Conservation (phyloP, 1,140 invertebrate species). For the Drosophila ficusphila region DNA sequence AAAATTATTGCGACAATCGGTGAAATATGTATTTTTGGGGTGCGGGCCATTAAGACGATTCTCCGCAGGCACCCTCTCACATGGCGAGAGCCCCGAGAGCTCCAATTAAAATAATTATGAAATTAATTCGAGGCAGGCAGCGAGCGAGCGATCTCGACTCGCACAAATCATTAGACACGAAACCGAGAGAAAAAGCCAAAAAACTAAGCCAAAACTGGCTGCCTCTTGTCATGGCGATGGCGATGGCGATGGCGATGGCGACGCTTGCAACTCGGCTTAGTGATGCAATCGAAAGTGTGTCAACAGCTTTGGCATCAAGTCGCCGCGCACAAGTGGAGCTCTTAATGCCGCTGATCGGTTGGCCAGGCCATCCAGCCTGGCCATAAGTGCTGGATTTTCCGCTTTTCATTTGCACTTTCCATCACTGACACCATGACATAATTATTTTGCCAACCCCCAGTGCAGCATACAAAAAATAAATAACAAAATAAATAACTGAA, state of each 20-base stretch:
- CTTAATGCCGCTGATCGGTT: slow-evolving; percentile 30
- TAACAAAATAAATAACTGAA: slow-evolving; percentile 35
- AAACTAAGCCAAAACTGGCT: slow-evolving; percentile 75
- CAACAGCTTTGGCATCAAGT: slow-evolving; percentile 68
- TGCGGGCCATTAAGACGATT: neutral
- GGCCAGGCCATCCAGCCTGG: neutral
- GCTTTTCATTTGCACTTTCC: slow-evolving; percentile 80
- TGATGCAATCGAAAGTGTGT: slow-evolving; percentile 80
- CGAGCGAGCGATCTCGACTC: slow-evolving; percentile 23
- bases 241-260: no score
- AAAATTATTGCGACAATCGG: neutral
- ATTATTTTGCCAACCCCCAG: slow-evolving; percentile 55
- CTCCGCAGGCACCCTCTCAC: neutral
- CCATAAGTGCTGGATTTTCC: slow-evolving; percentile 64
- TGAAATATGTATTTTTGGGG: slow-evolving; percentile 9
- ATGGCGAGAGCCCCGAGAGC: neutral
- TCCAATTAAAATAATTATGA: slow-evolving; percentile 74
- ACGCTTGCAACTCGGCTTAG: slow-evolving; percentile 40
- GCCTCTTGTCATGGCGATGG: slow-evolving; percentile 67
- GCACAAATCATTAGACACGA: slow-evolving; percentile 66
- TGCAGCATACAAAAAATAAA: slow-evolving; percentile 5
- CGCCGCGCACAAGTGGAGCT: slow-evolving; percentile 46
- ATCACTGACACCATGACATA: slow-evolving; percentile 80
- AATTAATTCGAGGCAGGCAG: slow-evolving; percentile 59
- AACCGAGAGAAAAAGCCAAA: slow-evolving; percentile 48